Evolutionary conservation across 1,140 invertebrate species (phyloP), one percentile per base, ranked within the genome.

Genomic region (Argopecten irradians): DNA sequence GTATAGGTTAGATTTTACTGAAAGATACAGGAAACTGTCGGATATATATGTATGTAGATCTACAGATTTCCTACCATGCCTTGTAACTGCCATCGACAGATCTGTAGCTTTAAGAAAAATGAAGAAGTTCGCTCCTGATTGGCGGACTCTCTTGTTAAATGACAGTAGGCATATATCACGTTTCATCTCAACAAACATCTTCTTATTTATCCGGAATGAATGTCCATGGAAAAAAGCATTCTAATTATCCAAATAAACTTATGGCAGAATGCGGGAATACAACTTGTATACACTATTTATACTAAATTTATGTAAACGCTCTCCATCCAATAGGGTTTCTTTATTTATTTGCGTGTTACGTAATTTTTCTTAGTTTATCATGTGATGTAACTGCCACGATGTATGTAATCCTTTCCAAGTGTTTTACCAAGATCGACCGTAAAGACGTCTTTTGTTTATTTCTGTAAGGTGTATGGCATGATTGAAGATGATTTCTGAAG

Each of bases 131-230:
- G n/a, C 55, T 71, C 11, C 55, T 71, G 55, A 71, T 71, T 71
- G 55, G 55, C 55, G 55, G 55, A 71, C 55, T n/a, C n/a, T 71
- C 55, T n/a, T 71, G 55, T 71, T 71, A 71, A 71, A 71, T 71
- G 55, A 28, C 55, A 71, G 55, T 28, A 71, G 55, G 28, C 22
- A 71, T 71, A 71, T 71, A 71, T 71, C 55, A 71, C n/a, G 55
- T 71, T 71, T 71, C 55, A 28, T 55, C 14, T 55, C 14, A 19
- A 19, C 43, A 55, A 55, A 55, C 14, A 7, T 55, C 22, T 5
- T 28, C 55, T 28, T 16, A 8, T 71, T 71, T 71, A 71, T 71
- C 55, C n/a, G 55, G n/a, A n/a, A 71, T 71, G 13, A 71, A 71
- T 28, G n/a, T 71, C 55, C 22, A 71, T 8, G 19, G 43, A 11